Conservation (phyloP, 2,888 invertebrate genomes). For the Drosophila meridionalis region DNA sequence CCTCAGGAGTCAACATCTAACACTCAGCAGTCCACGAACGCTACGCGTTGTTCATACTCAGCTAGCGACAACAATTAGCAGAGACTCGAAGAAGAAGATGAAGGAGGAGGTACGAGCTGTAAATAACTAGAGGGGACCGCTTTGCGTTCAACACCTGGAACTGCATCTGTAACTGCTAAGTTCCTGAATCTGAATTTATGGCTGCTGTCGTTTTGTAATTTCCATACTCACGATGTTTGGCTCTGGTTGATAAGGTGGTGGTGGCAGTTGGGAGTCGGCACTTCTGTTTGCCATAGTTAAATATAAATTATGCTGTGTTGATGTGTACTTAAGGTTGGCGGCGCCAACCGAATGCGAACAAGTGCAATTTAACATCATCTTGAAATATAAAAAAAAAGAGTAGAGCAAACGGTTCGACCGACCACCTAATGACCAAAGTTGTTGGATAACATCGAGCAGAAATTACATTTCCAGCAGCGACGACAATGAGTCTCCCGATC, state of each 20-base stretch:
- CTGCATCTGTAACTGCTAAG: conserved; percentile 2
- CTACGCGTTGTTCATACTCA: conserved; percentile 32
- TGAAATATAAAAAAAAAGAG: conserved; percentile 16
- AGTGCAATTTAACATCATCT: conserved; percentile 51
- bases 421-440: conserved; percentile 68
- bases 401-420: conserved; percentile 1
- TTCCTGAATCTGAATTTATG: conserved; percentile 58
- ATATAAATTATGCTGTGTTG: conserved; percentile 64
- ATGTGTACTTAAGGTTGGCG: conserved; percentile 55
- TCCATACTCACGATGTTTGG: conserved; percentile 51
- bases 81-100: conserved; percentile 34
- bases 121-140: conserved; percentile 9
- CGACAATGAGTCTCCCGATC: conserved; percentile 40
- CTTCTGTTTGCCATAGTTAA: conserved; percentile 38
- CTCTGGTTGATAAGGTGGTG: conserved; percentile 43
- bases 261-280: conserved; percentile 6
- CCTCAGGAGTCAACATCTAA: conserved; percentile 17
- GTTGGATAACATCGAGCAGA: conserved; percentile 17
- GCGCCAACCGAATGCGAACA: conserved; percentile 51
- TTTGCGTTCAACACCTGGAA: neutral
- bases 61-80: conserved; percentile 47
- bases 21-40: neutral
- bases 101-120: conserved; percentile 25
- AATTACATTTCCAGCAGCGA: conserved; percentile 50
- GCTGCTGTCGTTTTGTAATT: conserved; percentile 44